A percentile compares a stretch with the other conserved stretches of the same genome.
phyloP scores from a whole-genome alignment of 2,113 vertebrate species.

The Rhinopomastus cyanomelas region DNA sequence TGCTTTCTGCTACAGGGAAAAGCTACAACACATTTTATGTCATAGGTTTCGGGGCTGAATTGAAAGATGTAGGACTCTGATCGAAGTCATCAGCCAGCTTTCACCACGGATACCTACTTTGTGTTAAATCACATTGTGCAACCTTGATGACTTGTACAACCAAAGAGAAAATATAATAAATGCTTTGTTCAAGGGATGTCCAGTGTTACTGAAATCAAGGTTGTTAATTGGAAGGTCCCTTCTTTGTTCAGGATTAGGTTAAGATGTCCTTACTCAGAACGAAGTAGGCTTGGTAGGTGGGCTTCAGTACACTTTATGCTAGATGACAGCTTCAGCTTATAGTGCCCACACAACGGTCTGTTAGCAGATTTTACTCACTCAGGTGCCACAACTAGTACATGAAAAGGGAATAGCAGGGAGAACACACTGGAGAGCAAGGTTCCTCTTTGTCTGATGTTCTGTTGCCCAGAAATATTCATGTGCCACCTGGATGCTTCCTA shows the following conservation, averaged over 20 bases:
- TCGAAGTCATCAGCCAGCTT: background rate
- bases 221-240: background rate
- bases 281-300: background rate
- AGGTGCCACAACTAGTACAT: background rate
- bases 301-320: background rate
- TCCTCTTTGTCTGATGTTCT: background rate
- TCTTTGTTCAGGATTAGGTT: background rate
- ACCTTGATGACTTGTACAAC: background rate
- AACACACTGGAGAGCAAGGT: background rate
- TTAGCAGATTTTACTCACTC: background rate
- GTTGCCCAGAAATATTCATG: background rate
- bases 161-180: background rate
- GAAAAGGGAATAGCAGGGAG: background rate
- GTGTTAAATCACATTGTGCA: background rate
- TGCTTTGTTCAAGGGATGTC: background rate
- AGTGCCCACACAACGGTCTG: no score
- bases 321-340: background rate
- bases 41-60: background rate
- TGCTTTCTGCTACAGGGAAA: background rate
- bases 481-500: background rate
- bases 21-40: background rate
- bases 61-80: background rate
- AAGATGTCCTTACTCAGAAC: background rate
- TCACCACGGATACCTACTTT: background rate
- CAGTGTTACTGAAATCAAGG: background rate